These are phyloP conservation scores for Theocolax elegans DNA, from an alignment of 1,140 invertebrate species.

Conservation along the genomic window DNA sequence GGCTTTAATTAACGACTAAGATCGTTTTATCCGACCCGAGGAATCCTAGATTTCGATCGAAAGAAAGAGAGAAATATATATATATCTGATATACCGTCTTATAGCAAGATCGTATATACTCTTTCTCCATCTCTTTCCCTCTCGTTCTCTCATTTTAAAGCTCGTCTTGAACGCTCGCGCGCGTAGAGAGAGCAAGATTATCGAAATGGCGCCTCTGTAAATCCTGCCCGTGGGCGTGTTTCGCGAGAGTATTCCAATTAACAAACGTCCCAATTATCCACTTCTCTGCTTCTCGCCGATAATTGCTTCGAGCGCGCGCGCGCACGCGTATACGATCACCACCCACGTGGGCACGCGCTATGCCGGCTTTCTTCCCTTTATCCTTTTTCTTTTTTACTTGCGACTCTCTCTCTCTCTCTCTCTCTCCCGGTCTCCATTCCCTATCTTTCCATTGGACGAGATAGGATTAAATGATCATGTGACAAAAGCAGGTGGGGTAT, in stretches of 20 bases:
- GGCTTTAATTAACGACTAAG: conserved; percentile 17
- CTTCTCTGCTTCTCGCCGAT: conserved; percentile 50
- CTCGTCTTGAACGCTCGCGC: not conserved
- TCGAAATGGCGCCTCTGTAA: conserved; percentile 42
- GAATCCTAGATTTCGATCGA: conserved; percentile 26
- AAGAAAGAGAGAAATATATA: not conserved
- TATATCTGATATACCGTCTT: no score
- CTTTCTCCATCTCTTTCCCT: not conserved
- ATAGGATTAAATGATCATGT: not conserved
- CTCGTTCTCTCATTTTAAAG: not conserved
- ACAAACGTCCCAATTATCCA: conserved; percentile 53
- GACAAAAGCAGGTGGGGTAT: conserved; percentile 22
- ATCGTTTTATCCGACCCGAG: not conserved
- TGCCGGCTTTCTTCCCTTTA: conserved; percentile 26
- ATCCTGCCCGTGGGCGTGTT: conserved; percentile 41
- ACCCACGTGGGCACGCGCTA: not conserved
- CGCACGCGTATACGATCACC: conserved; percentile 26
- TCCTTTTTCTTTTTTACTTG: not conserved
- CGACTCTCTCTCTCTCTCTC: not conserved
- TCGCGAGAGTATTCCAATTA: conserved; percentile 47
- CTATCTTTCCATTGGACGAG: no score
- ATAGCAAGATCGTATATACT: no score
- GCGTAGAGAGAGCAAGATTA: conserved; percentile 28
- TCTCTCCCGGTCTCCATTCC: not conserved
- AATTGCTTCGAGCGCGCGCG: conserved; percentile 47